Evolutionary conservation across 2,113 vertebrate species (phyloP).

Genomic region (Bathybates hornii): DNA sequence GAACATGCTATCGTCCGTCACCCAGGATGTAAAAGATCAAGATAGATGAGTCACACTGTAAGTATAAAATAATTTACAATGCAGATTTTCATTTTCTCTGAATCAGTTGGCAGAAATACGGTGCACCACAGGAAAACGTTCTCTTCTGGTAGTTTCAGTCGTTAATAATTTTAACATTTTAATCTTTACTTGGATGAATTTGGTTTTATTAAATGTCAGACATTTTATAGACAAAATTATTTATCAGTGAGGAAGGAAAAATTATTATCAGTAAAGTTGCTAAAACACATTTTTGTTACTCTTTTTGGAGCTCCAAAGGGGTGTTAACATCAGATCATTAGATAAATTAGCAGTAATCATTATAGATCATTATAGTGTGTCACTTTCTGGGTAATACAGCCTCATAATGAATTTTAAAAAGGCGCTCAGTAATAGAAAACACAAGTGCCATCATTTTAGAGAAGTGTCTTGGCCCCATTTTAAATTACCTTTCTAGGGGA

Average conservation of each 20-base stretch:
- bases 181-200: background rate
- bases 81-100: background rate
- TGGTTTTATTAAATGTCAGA: background rate
- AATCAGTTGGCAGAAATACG: background rate
- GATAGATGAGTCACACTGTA: background rate
- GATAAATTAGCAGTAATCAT: background rate
- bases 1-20: background rate
- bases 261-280: background rate
- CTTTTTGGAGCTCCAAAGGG: background rate
- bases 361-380: background rate
- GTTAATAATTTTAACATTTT: background rate
- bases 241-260: background rate
- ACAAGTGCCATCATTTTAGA: background rate
- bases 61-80: background rate
- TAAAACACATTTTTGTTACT: background rate
- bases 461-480: background rate
- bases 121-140: background rate
- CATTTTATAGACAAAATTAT: background rate
- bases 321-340: background rate
- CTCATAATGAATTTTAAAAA: background rate
- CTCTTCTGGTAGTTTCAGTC: background rate
- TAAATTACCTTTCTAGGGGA: background rate
- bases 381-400: background rate
- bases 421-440: background rate
- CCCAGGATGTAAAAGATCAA: background rate